Evolutionary conservation across 2,113 vertebrate genomes (phyloP).

Genomic region (Phylloscopus whistleri): DNA sequence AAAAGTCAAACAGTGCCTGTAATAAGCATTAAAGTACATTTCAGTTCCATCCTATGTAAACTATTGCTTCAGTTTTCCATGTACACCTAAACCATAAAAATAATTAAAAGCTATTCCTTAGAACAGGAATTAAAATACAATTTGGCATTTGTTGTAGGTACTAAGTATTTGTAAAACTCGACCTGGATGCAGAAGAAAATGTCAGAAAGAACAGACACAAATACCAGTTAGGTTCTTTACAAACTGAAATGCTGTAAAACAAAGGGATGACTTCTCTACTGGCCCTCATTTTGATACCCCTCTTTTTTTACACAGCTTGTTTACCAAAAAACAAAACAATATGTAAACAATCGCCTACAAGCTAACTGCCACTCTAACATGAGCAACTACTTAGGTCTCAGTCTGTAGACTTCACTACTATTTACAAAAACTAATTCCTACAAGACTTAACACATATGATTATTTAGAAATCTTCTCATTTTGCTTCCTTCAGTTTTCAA

Average conservation of each 20-base stretch:
- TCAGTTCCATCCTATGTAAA: not conserved
- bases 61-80: not conserved
- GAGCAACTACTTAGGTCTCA: not conserved
- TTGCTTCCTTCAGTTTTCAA: not conserved
- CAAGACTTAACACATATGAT: not conserved
- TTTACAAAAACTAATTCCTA: not conserved
- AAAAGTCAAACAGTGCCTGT: not conserved
- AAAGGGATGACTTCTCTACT: not conserved
- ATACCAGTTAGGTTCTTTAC: not conserved
- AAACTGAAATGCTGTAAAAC: not conserved
- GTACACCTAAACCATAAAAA: not conserved
- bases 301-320: not conserved
- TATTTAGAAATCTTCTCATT: not conserved
- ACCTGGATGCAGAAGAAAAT: not conserved
- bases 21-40: not conserved
- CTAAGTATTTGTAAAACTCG: not conserved
- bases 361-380: not conserved
- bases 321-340: not conserved
- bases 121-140: not conserved
- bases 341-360: not conserved
- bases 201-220: not conserved
- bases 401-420: not conserved
- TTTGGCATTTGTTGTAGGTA: not conserved
- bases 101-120: not conserved
- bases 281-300: not conserved